Conservation (phyloP, 2,113 vertebrate species). For the Prunella himalayana region DNA sequence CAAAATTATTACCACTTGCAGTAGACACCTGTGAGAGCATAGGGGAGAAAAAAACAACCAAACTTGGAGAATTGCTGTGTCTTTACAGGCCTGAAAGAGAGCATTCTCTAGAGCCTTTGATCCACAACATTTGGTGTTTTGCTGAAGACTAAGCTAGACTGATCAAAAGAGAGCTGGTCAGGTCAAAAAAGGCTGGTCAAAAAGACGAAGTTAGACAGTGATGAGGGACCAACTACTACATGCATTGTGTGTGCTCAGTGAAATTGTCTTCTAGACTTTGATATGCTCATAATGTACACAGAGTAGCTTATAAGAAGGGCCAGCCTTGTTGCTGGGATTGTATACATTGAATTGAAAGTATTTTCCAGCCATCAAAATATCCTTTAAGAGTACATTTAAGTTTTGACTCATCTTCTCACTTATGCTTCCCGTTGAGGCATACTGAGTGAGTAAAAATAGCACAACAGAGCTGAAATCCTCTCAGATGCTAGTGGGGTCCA, state of each 20-base stretch:
- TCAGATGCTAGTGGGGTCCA: not conserved
- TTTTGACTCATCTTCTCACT: not conserved
- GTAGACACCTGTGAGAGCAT: not conserved
- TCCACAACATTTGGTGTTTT: conserved; percentile 22
- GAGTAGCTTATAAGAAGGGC: not conserved
- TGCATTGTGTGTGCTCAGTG: not conserved
- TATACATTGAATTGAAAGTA: not conserved
- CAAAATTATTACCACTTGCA: not conserved
- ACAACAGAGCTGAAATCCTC: not conserved
- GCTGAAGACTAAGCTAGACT: conserved; percentile 30
- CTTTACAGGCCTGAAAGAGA: not conserved
- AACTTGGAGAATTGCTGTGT: not conserved
- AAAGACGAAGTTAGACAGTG: not conserved
- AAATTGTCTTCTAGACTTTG: not conserved
- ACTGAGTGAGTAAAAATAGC: not conserved
- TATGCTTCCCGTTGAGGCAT: fast-evolving
- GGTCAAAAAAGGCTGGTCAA: not conserved
- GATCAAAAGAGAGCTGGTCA: not conserved
- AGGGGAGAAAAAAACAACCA: not conserved
- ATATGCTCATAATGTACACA: not conserved
- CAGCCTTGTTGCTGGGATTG: not conserved
- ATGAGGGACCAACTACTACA: conserved; percentile 29
- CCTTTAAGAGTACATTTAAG: not conserved
- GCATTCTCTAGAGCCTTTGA: conserved; percentile 16
- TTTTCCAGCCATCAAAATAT: not conserved